phyloP scores from a whole-genome alignment of 1,140 invertebrate species.

The Lordiphosa clarofinis region DNA sequence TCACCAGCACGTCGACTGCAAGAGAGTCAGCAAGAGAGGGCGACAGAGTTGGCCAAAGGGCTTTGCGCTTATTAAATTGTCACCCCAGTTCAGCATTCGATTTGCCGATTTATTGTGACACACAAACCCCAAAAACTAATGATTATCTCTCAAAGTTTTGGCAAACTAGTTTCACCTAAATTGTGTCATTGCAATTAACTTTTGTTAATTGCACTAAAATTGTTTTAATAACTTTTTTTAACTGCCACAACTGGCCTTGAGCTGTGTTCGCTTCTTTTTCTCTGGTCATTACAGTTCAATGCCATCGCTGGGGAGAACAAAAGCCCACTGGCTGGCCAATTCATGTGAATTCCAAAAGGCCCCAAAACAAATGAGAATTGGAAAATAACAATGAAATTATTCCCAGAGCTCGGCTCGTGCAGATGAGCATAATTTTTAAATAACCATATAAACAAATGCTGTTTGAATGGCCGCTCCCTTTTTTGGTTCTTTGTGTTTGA shows the following conservation, averaged over 20 bases:
- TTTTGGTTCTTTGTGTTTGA: neutral
- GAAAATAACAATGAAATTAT: slow-evolving; percentile 50
- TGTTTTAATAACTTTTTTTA: slow-evolving; percentile 51
- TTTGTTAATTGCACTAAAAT: slow-evolving; percentile 59
- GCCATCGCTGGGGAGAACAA: slow-evolving; percentile 45
- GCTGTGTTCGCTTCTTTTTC: slow-evolving; percentile 13
- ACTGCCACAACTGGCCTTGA: slow-evolving; percentile 3
- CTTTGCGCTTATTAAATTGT: slow-evolving; percentile 65
- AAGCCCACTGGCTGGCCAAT: slow-evolving; percentile 20
- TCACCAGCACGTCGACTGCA: slow-evolving; percentile 19
- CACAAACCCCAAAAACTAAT: slow-evolving; percentile 51
- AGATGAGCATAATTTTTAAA: slow-evolving; percentile 62
- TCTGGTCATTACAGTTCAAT: slow-evolving; percentile 67
- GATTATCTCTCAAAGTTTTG: slow-evolving; percentile 27
- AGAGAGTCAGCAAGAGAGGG: slow-evolving; percentile 1
- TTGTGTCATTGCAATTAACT: slow-evolving; percentile 60
- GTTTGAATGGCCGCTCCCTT: slow-evolving; percentile 24
- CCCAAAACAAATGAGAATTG: slow-evolving; percentile 51
- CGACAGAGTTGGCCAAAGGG: slow-evolving; percentile 50
- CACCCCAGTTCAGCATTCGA: slow-evolving; percentile 43
- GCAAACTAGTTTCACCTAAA: slow-evolving; percentile 35
- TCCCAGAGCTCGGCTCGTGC: slow-evolving; percentile 15
- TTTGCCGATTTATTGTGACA: slow-evolving; percentile 44
- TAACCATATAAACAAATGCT: slow-evolving; percentile 55
- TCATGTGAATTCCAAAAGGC: slow-evolving; percentile 64